phyloP scores from a whole-genome alignment of 2,797 vertebrate species.

The Ceryle rudis region DNA sequence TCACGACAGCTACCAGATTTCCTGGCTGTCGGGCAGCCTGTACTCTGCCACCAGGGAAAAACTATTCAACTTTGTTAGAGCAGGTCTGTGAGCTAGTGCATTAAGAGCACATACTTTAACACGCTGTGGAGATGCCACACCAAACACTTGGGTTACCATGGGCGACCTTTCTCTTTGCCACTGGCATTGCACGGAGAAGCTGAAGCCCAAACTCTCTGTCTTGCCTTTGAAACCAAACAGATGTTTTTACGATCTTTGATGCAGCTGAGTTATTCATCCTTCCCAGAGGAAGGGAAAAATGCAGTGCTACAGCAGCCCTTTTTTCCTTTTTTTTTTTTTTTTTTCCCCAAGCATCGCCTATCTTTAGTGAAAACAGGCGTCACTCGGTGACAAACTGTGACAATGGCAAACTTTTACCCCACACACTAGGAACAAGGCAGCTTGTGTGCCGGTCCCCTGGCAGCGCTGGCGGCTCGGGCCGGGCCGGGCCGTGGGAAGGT shows the following conservation, averaged over 20 bases:
- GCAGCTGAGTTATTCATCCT: conserved; percentile 21
- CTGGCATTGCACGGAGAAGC: conserved; percentile 4
- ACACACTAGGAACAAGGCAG: background rate
- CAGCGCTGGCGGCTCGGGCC: background rate
- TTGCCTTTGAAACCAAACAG: conserved; percentile 61
- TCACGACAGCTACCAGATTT: conserved; percentile 9
- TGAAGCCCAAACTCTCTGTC: conserved; percentile 22
- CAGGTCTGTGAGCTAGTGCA: conserved; percentile 21
- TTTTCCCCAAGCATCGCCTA: background rate
- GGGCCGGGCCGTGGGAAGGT: background rate
- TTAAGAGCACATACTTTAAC: conserved; percentile 20
- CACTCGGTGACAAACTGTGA: background rate
- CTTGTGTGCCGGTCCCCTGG: background rate
- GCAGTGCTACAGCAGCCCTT: background rate
- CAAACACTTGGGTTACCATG: conserved; percentile 44
- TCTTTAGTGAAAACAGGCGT: background rate
- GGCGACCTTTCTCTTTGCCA: conserved; percentile 60
- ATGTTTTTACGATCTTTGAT: conserved; percentile 53
- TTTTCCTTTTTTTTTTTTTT: background rate
- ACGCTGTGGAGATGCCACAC: conserved; percentile 15
- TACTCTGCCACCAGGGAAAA: conserved; percentile 30
- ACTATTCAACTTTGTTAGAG: conserved; percentile 21
- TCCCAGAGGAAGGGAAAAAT: conserved; percentile 26
- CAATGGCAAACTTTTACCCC: conserved; percentile 37
- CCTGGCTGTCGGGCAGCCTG: conserved; percentile 15